Evolutionary conservation across 2,888 invertebrate genomes (phyloP).

Genomic region (Cephus rjabovi): DNA sequence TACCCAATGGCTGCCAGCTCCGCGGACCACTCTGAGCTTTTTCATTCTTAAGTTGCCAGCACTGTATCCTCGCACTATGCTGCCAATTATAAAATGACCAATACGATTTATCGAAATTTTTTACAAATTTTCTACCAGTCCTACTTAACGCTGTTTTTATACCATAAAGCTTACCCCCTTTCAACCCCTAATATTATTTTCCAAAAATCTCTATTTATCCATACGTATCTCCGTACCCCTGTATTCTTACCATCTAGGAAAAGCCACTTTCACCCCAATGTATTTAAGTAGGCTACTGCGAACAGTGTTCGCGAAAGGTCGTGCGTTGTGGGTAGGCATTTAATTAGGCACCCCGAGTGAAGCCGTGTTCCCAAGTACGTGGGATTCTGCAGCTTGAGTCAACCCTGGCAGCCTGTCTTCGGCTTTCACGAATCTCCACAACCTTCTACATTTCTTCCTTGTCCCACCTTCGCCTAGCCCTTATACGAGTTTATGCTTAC

Average conservation of each 20-base stretch:
- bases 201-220: background rate
- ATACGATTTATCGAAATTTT: background rate
- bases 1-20: conserved; percentile 44
- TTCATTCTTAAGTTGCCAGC: conserved; percentile 23
- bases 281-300: conserved; percentile 23
- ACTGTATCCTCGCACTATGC: background rate
- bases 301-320: conserved; percentile 18
- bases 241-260: background rate
- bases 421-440: conserved; percentile 13
- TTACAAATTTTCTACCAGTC: background rate
- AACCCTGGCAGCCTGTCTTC: conserved; percentile 24
- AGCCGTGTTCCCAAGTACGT: conserved; percentile 26
- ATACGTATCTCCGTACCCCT: background rate
- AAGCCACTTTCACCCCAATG: conserved; percentile 1
- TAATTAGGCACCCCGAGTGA: conserved; percentile 38
- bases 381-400: conserved; percentile 43
- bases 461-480: background rate
- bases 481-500: background rate
- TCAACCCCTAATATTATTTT: background rate
- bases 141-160: too few species aligned
- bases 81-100: background rate
- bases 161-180: too few species aligned
- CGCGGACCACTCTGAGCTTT: conserved; percentile 34
- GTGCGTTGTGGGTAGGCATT: conserved; percentile 40
- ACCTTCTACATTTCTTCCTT: background rate